These are phyloP conservation scores for Nebria brevicollis DNA, from an alignment of 2,888 invertebrate species.

Conservation along the genomic window DNA sequence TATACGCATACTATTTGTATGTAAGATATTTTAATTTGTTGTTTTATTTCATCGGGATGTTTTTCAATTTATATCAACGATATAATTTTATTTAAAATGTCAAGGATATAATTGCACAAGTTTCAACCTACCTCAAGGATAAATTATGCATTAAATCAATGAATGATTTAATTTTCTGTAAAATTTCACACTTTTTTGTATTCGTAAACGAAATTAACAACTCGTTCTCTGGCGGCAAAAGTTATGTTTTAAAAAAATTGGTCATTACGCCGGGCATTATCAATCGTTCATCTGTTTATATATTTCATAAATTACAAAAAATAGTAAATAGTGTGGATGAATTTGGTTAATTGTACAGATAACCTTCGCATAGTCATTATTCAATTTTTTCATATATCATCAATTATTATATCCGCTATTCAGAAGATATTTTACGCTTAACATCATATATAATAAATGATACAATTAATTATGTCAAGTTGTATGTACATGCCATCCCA, in stretches of 20 bases:
- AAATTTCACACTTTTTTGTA: neutral
- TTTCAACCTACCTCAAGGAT: conserved; percentile 7
- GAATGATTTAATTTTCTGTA: neutral
- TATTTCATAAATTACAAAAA: too few relatives aligned
- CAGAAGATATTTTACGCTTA: neutral
- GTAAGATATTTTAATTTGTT: neutral
- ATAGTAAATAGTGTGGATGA: neutral
- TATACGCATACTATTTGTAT: neutral
- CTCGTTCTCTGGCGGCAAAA: too few relatives aligned
- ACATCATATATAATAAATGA: neutral
- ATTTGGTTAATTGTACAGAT: neutral
- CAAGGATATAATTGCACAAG: conserved; percentile 21
- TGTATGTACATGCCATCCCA: neutral
- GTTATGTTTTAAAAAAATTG: too few relatives aligned
- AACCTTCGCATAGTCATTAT: neutral
- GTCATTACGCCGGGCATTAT: too few relatives aligned
- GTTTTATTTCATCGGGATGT: conserved; percentile 3
- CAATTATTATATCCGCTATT: neutral
- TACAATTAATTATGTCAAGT: neutral
- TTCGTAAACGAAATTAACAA: neutral
- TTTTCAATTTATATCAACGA: neutral
- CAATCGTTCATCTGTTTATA: too few relatives aligned
- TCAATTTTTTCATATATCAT: neutral
- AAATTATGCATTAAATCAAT: neutral
- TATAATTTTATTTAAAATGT: conserved; percentile 25